Evolutionary conservation across 2,113 vertebrate genomes (phyloP), one percentile per base, ranked within the genome.

Genomic region (Triplophysa rosa): DNA sequence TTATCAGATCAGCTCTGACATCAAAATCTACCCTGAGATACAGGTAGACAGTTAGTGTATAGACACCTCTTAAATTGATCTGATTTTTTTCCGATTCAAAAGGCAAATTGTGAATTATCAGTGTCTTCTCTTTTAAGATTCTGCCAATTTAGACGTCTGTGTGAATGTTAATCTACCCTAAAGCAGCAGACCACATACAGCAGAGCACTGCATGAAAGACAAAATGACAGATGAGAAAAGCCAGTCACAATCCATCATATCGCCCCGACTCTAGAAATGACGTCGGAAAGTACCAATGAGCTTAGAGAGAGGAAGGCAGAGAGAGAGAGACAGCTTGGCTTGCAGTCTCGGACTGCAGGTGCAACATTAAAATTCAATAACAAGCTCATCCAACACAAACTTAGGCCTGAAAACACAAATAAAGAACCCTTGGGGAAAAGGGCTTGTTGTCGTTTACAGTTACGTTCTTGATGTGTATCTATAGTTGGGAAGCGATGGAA

Each of bases 11-110:
- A 82, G 59, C 78, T 77, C 14, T 89, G 89, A 86, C 87, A 88
- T 89, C 76, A 84, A 87, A 83, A 87, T 82, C 85, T 63, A 78
- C 77, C 84, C 85, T 82, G 86, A 87, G 85, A 89, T 89, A 87
- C 84, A 87, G 84, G 77, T 82, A 89, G 87, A 90, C 88, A 89
- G 90, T 90, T 89, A 37, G 7, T 1, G 33, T 7, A 87, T 86
- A 85, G 86, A 89, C 89, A 88, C 85, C 80, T 90, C 82, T 83
- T 85, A 88, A 90, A 92, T 87, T 80, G 66, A 88, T 90, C 86
- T 8, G 66, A 70, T 86, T 87, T 87, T 42, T 89, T 86, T 82
- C 84, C 84, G 81, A 92, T 91, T 91, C 86, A 87, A 89, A 89
- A 79, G 77, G 84, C 77, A n/a, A 82, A 85, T 86, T 88, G 45